phyloP scores from a whole-genome alignment of 2,888 invertebrate species.

The Syrphus vitripennis region DNA sequence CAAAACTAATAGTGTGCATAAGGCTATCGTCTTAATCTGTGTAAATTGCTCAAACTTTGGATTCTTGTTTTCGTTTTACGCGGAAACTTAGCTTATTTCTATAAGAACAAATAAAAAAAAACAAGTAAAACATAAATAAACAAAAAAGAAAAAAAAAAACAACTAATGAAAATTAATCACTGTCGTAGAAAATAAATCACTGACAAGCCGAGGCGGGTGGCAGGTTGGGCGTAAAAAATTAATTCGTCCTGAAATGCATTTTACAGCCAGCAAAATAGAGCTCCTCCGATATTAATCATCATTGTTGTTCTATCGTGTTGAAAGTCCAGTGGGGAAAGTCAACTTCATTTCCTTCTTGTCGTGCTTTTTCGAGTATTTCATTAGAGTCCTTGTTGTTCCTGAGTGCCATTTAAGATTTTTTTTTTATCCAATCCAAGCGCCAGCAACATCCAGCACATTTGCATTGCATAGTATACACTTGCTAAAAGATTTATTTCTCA shows the following conservation, averaged over 20 bases:
- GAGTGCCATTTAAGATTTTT: slow-evolving; percentile 7
- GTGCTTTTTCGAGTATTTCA: slow-evolving; percentile 20
- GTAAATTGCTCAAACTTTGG: too few species aligned
- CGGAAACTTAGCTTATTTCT: background rate
- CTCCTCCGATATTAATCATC: slow-evolving; percentile 29
- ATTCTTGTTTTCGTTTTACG: too few species aligned
- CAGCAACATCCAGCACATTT: background rate
- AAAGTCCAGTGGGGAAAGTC: slow-evolving; percentile 6
- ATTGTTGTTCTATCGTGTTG: slow-evolving; percentile 13
- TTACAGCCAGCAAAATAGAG: slow-evolving; percentile 9
- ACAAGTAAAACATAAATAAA: background rate
- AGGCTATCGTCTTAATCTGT: background rate
- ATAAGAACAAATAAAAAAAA: background rate
- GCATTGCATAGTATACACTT: background rate
- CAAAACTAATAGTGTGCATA: too few species aligned
- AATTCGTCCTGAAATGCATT: slow-evolving; percentile 27
- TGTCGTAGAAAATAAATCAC: slow-evolving; percentile 25
- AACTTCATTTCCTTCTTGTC: slow-evolving; percentile 25
- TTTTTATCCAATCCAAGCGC: too few species aligned
- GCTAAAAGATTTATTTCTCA: slow-evolving; percentile 3
- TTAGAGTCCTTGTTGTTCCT: slow-evolving; percentile 17
- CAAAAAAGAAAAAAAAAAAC: background rate
- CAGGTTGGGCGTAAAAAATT: background rate
- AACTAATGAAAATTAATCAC: slow-evolving; percentile 29
- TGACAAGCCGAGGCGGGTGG: background rate